phyloP scores from a whole-genome alignment of 1,140 invertebrate genomes.

The Solenopsis invicta region DNA sequence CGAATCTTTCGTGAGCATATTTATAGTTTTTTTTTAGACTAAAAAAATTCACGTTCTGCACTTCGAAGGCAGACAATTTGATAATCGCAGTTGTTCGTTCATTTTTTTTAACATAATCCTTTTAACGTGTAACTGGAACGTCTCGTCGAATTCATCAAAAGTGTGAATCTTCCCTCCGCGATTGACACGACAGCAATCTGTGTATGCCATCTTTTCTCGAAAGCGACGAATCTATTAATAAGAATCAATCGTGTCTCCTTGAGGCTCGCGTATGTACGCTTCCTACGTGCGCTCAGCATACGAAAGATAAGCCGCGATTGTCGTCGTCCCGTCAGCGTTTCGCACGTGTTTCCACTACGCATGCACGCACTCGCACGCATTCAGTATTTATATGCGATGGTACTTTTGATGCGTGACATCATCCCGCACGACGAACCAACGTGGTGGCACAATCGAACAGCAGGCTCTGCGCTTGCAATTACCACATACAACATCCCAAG shows the following conservation, averaged over 20 bases:
- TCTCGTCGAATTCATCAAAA: not conserved
- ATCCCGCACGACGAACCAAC: conserved; percentile 42
- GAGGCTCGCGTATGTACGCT: conserved; percentile 45
- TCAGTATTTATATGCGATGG: conserved; percentile 27
- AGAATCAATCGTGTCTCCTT: conserved; percentile 72
- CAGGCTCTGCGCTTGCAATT: conserved; percentile 26
- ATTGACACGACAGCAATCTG: not conserved
- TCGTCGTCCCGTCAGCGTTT: conserved; percentile 43
- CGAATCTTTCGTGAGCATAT: no score
- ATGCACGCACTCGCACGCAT: conserved; percentile 1
- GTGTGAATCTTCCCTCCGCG: not conserved
- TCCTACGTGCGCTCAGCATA: conserved; percentile 63
- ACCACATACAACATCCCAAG: conserved; percentile 52
- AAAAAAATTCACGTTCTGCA: not conserved
- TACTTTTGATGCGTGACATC: conserved; percentile 76
- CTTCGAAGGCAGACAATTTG: not conserved
- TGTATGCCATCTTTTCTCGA: not conserved
- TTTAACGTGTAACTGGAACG: not conserved
- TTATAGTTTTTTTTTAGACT: no score
- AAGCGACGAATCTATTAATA: conserved; percentile 63
- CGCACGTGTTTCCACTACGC: conserved; percentile 59
- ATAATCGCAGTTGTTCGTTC: not conserved
- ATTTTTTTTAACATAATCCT: not conserved
- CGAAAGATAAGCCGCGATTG: conserved; percentile 70
- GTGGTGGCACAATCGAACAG: not conserved